Evolutionary conservation across 23 tunicate genomes (phyloP).

Genomic region (Pegea sp.): DNA sequence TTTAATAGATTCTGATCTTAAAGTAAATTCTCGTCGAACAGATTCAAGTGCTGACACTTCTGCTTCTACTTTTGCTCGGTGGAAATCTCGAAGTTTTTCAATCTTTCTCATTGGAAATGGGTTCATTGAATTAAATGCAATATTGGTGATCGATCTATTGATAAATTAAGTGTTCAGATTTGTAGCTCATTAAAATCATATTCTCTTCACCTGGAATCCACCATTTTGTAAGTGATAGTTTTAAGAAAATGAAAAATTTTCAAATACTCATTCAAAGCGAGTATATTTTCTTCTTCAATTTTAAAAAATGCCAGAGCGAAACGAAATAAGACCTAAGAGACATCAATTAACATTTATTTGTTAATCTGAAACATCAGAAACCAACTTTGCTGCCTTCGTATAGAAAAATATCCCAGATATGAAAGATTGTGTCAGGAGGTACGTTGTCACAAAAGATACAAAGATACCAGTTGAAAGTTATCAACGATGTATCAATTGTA

Average conservation of each 20-base stretch:
- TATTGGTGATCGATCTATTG: too few species aligned
- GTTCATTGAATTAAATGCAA: slow-evolving; percentile 56
- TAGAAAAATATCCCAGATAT: slow-evolving; percentile 78
- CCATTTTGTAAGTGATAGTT: slow-evolving; percentile 48
- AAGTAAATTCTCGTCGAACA: slow-evolving; percentile 37
- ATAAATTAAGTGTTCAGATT: too few species aligned
- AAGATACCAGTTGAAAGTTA: slow-evolving; percentile 87
- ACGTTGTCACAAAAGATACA: slow-evolving; percentile 82
- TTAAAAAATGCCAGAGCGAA: slow-evolving; percentile 80
- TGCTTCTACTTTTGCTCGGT: slow-evolving; percentile 38
- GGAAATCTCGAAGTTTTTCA: slow-evolving; percentile 32
- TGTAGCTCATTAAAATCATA: background rate
- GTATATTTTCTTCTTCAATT: slow-evolving; percentile 54
- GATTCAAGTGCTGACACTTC: slow-evolving; percentile 50
- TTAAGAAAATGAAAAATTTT: slow-evolving; percentile 43
- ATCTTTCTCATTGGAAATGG: slow-evolving; percentile 74
- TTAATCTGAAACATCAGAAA: background rate
- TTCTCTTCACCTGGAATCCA: slow-evolving; percentile 31
- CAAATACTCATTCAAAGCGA: slow-evolving; percentile 45
- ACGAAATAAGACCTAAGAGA: slow-evolving; percentile 53
- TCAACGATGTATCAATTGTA: slow-evolving; percentile 47
- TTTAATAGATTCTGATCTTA: too few species aligned
- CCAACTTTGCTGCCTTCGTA: slow-evolving; percentile 66
- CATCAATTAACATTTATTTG: background rate
- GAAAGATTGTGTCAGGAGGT: slow-evolving; percentile 69